Evolutionary conservation across 1,140 invertebrate species (phyloP), one percentile per base, ranked within the genome.

Genomic region (Oryzaephilus surinamensis): DNA sequence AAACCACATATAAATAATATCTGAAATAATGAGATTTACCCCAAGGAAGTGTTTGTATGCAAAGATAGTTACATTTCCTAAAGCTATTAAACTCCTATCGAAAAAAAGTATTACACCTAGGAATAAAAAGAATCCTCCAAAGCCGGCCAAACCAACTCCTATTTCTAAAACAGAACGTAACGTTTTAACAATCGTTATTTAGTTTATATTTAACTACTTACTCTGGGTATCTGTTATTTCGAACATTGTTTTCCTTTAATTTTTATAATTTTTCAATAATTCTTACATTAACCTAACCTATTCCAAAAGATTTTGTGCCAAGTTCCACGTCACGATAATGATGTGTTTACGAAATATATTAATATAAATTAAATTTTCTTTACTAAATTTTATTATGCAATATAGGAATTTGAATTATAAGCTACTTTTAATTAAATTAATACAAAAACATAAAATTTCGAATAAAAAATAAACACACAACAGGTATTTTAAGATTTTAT

Each of bases 81-180:
- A 94, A 7, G 96, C 96, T 30, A 99, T 70, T 44, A 99, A 73
- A 45, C 94, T 96, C 69, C 93, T 97, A 65, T 99, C 96, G 72
- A 99, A 98, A 11, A 99, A 70, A 28, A 99, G 67, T 23, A 99
- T 53, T 32, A 98, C 78, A 36, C 97, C 96, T 12, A 99, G 72
- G 54, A 98, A 92, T 12, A 99, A 72, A 59, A 99, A 99, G 30
- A 84, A 80, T 50, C 97, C 79, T 8, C 97, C 97, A 73, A 99
- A 97, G 21, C 87, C 90, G 21, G 93, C 85, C 31, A 99, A 68
- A 10, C 94, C 96, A 21, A 99, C 87, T 27, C 97, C 97, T 62
- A 99, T 98, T 74, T 97, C 90, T 94, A 62, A 48, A 60, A 56
- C n/a, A n/a, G n/a, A n/a, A n/a, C n/a, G 17, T 37, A 34, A 24